phyloP scores from a whole-genome alignment of 2,888 invertebrate genomes.

The Copidosoma aretas region DNA sequence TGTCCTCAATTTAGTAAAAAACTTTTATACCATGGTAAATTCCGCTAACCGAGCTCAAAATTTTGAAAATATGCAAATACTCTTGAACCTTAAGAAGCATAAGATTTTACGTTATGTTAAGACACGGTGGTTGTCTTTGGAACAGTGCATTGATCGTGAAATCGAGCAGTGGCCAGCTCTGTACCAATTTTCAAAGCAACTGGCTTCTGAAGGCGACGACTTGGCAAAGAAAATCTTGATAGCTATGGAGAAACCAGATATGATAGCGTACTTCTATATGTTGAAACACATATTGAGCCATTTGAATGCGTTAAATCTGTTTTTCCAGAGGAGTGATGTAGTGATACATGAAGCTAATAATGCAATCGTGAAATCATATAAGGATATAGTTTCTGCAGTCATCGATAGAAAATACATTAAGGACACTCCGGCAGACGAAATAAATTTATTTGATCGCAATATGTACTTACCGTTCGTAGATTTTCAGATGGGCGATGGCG shows the following conservation, averaged over 20 bases:
- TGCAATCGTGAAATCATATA: background rate
- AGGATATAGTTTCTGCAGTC: slow-evolving; percentile 1
- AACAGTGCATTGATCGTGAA: background rate
- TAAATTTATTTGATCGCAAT: too few species aligned
- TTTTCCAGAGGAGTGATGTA: background rate
- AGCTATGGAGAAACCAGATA: background rate
- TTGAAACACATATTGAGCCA: background rate
- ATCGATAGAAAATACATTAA: too few species aligned
- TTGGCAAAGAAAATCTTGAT: background rate
- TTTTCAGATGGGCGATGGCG: too few species aligned
- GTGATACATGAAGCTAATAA: background rate
- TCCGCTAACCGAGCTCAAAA: background rate
- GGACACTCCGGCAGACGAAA: too few species aligned
- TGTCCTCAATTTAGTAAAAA: background rate
- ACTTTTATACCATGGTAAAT: background rate
- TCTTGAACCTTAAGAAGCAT: background rate
- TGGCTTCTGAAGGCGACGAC: background rate
- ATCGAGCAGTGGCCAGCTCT: background rate
- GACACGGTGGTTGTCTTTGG: slow-evolving; percentile 2
- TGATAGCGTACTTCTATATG: background rate
- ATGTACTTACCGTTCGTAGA: too few species aligned
- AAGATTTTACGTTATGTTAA: background rate
- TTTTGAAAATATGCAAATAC: background rate
- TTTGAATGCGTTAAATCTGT: background rate
- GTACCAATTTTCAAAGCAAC: background rate